A percentile compares a stretch with the other conserved stretches of the same genome.
Conservation (phyloP, 2,888 invertebrate species). For the Carterocephalus palaemon region DNA sequence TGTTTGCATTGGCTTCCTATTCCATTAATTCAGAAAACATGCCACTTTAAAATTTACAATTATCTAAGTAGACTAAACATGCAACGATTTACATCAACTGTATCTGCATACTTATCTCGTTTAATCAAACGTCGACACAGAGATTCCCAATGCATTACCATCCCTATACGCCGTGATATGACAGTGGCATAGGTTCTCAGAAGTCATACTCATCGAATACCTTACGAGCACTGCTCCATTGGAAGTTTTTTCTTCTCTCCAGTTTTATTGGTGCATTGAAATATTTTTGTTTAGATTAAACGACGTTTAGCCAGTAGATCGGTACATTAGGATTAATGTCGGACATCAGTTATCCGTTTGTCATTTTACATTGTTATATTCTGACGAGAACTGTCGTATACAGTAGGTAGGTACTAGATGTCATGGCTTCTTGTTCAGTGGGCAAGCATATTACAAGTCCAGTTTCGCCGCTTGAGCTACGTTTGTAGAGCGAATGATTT, state of each 20-base stretch:
- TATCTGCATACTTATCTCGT: no score
- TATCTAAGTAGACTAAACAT: no score
- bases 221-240: conserved; percentile 64
- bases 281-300: conserved; percentile 77
- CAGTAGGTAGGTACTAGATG: no score
- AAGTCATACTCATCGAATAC: conserved; percentile 72
- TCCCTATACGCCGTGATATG: conserved; percentile 71
- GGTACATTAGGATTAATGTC: conserved; percentile 77
- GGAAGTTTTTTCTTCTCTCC: conserved; percentile 60
- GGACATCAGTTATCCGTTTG: conserved; percentile 63
- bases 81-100: no score
- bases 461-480: no score
- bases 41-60: no score
- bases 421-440: no score
- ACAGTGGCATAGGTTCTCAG: conserved; percentile 73
- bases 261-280: conserved; percentile 74
- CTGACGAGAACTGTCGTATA: conserved; percentile 54
- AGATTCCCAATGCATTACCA: conserved; percentile 39
- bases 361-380: conserved; percentile 41
- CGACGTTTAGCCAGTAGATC: conserved; percentile 67
- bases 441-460: no score
- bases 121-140: conserved; percentile 45
- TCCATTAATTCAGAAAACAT: no score
- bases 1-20: no score
- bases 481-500: no score